A percentile compares a stretch with the other conserved stretches of the same genome.
phyloP scores from a whole-genome alignment of 2,113 vertebrate genomes.

The Odontophorus gujanensis region DNA sequence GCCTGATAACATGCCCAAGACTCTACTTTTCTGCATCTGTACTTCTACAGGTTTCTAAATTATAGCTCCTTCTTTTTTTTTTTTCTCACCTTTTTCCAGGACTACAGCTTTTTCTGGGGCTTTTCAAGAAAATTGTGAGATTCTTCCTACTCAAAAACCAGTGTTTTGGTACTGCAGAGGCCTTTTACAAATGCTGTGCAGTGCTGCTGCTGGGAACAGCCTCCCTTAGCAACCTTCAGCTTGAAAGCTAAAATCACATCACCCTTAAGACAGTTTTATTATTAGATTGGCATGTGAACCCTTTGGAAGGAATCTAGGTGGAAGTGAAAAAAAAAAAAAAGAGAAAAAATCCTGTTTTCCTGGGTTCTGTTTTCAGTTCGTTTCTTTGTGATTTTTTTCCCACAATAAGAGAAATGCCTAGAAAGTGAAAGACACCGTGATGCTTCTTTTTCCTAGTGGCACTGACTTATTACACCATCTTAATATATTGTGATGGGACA shows the following conservation, averaged over 20 bases:
- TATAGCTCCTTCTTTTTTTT: not conserved
- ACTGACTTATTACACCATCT: no score
- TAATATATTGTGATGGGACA: no score
- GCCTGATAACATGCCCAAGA: not conserved
- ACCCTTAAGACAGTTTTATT: constrained; percentile 23
- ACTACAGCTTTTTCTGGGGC: not conserved
- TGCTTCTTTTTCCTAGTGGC: no score
- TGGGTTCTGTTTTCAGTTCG: not conserved
- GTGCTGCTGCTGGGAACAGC: constrained; percentile 29
- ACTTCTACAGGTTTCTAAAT: not conserved
- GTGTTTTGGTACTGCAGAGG: constrained; percentile 22
- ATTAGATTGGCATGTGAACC: constrained; percentile 30
- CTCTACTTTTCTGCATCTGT: not conserved
- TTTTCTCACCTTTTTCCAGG: not conserved
- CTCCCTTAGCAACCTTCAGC: constrained; percentile 58
- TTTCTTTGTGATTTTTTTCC: accelerated
- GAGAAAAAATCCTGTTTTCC: not conserved
- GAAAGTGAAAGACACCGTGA: not conserved
- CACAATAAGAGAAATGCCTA: not conserved
- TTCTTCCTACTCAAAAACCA: constrained; percentile 1
- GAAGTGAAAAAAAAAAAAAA: not conserved
- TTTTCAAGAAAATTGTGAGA: not conserved
- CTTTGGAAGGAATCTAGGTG: not conserved
- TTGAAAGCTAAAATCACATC: constrained; percentile 40
- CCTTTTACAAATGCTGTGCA: not conserved